A percentile compares a stretch with the other conserved stretches of the same genome.
Evolutionary conservation across 2,797 vertebrate genomes (phyloP).

Genomic region (Telmatherina bonti): DNA sequence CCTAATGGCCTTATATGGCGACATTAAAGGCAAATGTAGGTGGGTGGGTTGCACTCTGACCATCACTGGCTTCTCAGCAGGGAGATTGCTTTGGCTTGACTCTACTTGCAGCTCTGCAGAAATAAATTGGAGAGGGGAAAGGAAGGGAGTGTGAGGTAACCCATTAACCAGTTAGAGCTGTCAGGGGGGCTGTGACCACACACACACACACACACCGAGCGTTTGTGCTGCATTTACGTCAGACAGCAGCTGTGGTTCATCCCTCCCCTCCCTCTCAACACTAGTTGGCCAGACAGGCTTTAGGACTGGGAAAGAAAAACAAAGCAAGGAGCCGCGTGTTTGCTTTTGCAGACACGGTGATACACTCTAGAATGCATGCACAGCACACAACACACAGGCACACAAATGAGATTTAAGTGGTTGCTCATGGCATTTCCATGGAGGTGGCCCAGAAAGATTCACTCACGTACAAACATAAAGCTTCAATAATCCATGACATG

Average conservation of each 20-base stretch:
- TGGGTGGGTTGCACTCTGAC: slow-evolving; percentile 31
- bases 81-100: slow-evolving; percentile 38
- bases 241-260: slow-evolving; percentile 78
- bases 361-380: slow-evolving; percentile 37
- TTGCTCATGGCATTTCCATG: slow-evolving; percentile 37
- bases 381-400: slow-evolving; percentile 49
- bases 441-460: slow-evolving; percentile 52
- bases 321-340: slow-evolving; percentile 52
- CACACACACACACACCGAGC: slow-evolving; percentile 80
- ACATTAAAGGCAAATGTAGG: slow-evolving; percentile 45
- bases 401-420: slow-evolving; percentile 59
- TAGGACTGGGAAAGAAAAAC: slow-evolving; percentile 66
- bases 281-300: slow-evolving; percentile 65
- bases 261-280: slow-evolving; percentile 41
- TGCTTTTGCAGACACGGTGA: slow-evolving; percentile 50
- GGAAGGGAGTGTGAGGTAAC: slow-evolving; percentile 67
- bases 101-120: slow-evolving; percentile 32
- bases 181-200: slow-evolving; percentile 77
- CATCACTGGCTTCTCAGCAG: slow-evolving; percentile 36
- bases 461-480: slow-evolving; percentile 52
- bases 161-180: slow-evolving; percentile 76
- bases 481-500: slow-evolving; percentile 71
- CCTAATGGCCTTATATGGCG: slow-evolving; percentile 31
- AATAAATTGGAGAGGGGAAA: slow-evolving; percentile 32
- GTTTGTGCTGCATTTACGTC: slow-evolving; percentile 84